phyloP scores from a whole-genome alignment of 2,888 invertebrate species.

The Gasteruption jaculator region DNA sequence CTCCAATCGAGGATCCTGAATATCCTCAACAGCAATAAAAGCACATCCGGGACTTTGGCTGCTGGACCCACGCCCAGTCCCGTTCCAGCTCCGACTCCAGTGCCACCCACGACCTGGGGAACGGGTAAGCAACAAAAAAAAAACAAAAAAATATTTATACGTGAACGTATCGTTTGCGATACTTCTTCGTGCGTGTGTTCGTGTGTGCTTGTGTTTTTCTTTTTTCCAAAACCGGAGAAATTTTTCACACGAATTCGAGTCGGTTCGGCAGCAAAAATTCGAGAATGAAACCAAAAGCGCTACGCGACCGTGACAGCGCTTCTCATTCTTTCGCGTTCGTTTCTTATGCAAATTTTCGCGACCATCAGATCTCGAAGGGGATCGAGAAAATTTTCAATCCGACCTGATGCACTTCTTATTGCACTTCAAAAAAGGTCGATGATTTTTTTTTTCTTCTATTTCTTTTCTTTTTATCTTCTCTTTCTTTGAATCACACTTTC shows the following conservation, averaged over 20 bases:
- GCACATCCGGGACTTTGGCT: conserved; percentile 36
- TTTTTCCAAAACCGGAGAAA: conserved; percentile 1
- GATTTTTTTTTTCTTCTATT: no score
- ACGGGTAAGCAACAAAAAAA: conserved; percentile 37
- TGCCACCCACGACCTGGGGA: conserved; percentile 37
- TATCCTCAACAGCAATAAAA: conserved; percentile 65
- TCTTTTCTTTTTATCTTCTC: no score
- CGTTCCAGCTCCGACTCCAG: conserved; percentile 38
- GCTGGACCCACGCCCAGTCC: conserved; percentile 47
- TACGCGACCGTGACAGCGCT: no score
- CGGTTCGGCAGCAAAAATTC: neutral
- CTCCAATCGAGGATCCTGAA: conserved; percentile 75
- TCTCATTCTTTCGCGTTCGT: neutral
- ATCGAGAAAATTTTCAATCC: no score
- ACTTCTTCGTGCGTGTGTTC: no score
- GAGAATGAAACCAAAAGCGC: no score
- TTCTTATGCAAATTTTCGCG: neutral
- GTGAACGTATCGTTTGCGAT: no score
- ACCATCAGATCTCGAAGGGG: no score
- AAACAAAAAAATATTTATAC: no score
- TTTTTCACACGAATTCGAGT: neutral
- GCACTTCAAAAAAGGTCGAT: no score
- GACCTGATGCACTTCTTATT: no score
- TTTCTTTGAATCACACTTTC: no score
- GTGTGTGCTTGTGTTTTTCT: neutral